These are phyloP conservation scores for Drosophila willistoni DNA, from an alignment of 1,140 invertebrate species.

Conservation along the genomic window DNA sequence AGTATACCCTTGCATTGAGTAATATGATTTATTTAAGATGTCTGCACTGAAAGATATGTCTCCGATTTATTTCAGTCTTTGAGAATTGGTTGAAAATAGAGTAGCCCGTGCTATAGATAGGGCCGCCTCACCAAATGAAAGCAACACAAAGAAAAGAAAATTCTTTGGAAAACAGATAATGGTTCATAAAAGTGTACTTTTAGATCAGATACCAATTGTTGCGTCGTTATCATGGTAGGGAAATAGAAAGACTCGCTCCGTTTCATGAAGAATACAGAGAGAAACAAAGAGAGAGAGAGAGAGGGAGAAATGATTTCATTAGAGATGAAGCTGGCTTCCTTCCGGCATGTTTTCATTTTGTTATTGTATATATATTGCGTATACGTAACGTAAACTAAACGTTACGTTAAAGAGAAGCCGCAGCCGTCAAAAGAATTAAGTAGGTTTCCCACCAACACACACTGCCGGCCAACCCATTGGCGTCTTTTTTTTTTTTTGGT, in stretches of 20 bases:
- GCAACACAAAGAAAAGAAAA: no score
- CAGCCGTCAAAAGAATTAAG: background rate
- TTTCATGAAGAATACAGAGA: no score
- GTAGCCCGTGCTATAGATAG: no score
- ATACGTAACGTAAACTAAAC: slow-evolving; percentile 50
- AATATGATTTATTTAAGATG: background rate
- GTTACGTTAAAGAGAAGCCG: slow-evolving; percentile 11
- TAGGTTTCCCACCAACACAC: slow-evolving; percentile 8
- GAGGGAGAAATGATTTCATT: no score
- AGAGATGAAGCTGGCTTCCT: background rate
- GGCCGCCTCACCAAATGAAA: no score
- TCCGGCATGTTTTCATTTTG: background rate
- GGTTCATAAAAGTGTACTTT: no score
- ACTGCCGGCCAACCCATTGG: background rate
- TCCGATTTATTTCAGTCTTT: background rate
- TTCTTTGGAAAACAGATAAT: no score
- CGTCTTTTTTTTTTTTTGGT: background rate
- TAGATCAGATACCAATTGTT: no score
- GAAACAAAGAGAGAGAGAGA: no score
- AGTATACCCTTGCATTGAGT: background rate
- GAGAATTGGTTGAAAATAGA: no score
- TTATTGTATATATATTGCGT: slow-evolving; percentile 30
- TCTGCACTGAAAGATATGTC: background rate
- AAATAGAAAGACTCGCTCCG: no score
- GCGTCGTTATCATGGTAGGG: no score